phyloP scores from a whole-genome alignment of 2,113 vertebrate genomes.

The Vidua macroura region DNA sequence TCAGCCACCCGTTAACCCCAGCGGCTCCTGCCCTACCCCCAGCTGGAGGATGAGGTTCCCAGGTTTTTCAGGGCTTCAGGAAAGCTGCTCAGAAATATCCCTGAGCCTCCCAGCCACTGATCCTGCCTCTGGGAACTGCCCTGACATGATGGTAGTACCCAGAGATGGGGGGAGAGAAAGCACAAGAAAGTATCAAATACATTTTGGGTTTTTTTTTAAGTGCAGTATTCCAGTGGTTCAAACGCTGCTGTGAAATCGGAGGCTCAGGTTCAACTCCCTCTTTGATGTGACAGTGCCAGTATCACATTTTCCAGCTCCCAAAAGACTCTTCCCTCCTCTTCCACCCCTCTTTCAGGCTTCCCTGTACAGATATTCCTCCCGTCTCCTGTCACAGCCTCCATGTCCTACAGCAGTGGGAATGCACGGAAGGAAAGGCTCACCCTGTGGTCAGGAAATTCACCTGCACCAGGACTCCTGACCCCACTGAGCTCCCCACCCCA shows the following conservation, averaged over 20 bases:
- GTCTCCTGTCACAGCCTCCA: neutral
- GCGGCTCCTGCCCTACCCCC: neutral
- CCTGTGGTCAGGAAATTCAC: neutral
- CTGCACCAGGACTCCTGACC: neutral
- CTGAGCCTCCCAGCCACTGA: neutral
- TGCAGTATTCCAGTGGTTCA: neutral
- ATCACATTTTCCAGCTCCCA: neutral
- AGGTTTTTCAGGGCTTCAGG: neutral
- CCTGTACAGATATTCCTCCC: neutral
- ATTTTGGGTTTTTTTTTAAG: neutral
- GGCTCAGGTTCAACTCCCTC: neutral
- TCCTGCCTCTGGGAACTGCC: neutral
- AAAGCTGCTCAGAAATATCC: neutral
- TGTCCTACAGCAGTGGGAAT: neutral
- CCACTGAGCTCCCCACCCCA: neutral
- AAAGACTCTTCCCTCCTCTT: neutral
- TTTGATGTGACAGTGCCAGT: neutral
- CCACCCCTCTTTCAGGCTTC: neutral
- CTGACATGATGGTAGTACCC: accelerated
- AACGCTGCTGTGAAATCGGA: neutral
- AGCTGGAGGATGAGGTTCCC: neutral
- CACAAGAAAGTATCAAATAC: neutral
- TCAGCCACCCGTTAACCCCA: neutral
- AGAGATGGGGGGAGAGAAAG: neutral
- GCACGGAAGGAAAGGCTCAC: neutral